Evolutionary conservation across 2,888 invertebrate species (phyloP).

Genomic region (Odontomyia ornata): DNA sequence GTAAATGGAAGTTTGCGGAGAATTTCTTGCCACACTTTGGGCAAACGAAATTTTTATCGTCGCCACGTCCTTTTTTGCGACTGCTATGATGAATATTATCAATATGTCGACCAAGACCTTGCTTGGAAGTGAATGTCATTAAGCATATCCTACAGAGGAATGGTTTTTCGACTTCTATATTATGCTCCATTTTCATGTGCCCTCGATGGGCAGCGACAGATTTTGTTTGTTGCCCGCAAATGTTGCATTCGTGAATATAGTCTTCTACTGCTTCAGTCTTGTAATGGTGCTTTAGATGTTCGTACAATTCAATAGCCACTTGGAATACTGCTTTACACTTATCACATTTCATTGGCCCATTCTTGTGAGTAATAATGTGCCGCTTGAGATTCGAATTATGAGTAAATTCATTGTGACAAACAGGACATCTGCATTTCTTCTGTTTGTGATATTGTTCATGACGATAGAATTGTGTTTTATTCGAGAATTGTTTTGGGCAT

Average conservation of each 20-base stretch:
- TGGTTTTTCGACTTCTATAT: conserved; percentile 43
- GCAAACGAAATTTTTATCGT: conserved; percentile 53
- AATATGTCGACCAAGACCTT: conserved; percentile 49
- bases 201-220: conserved; percentile 42
- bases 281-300: conserved; percentile 47
- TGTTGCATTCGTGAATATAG: conserved; percentile 46
- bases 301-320: conserved; percentile 25
- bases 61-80: conserved; percentile 47
- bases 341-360: conserved; percentile 44
- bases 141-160: conserved; percentile 47
- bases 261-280: conserved; percentile 28
- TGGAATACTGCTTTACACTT: conserved; percentile 46
- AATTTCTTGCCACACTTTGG: conserved; percentile 57
- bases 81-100: conserved; percentile 50
- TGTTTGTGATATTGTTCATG: conserved; percentile 43
- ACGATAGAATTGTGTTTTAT: conserved; percentile 15
- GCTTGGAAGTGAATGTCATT: conserved; percentile 48
- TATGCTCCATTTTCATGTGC: conserved; percentile 48
- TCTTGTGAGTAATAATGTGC: conserved; percentile 45
- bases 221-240: conserved; percentile 44
- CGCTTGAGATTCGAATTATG: conserved; percentile 49
- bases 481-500: conserved; percentile 44
- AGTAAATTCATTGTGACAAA: conserved; percentile 44
- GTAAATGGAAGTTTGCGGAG: conserved; percentile 58
- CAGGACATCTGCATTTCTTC: conserved; percentile 46